phyloP scores from a whole-genome alignment of 1,140 invertebrate species.

The Drosophila arawakana region DNA sequence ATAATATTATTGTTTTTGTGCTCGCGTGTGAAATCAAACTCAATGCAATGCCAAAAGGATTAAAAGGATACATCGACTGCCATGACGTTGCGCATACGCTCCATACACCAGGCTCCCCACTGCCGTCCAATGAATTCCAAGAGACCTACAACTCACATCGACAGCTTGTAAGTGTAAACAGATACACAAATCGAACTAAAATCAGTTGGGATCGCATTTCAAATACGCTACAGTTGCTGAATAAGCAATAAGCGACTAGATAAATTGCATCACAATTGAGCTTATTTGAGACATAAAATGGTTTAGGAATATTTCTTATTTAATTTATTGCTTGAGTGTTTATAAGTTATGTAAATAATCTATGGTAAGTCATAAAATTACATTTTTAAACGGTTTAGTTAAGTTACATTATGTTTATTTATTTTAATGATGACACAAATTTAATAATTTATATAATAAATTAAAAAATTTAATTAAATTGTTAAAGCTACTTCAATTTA shows the following conservation, averaged over 20 bases:
- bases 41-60: slow-evolving; percentile 79
- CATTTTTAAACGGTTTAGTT: too few relatives aligned
- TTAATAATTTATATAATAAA: too few relatives aligned
- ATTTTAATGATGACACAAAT: too few relatives aligned
- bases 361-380: too few relatives aligned
- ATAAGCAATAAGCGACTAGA: not conserved
- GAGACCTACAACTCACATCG: slow-evolving; percentile 34
- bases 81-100: slow-evolving; percentile 52
- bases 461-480: too few relatives aligned
- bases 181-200: slow-evolving; percentile 56
- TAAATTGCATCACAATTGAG: too few relatives aligned
- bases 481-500: too few relatives aligned
- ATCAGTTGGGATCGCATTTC: slow-evolving; percentile 1
- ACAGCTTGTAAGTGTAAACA: slow-evolving; percentile 77
- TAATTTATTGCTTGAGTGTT: too few relatives aligned
- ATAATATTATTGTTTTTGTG: slow-evolving; percentile 83
- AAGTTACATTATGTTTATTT: too few relatives aligned
- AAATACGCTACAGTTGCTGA: slow-evolving; percentile 26
- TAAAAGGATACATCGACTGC: slow-evolving; percentile 70
- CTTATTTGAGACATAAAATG: too few relatives aligned
- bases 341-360: too few relatives aligned
- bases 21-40: slow-evolving; percentile 81
- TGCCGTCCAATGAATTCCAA: not conserved
- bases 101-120: not conserved
- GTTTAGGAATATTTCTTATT: too few relatives aligned